Conservation (phyloP, 2,888 invertebrate genomes). For the Drosophila borborema region DNA sequence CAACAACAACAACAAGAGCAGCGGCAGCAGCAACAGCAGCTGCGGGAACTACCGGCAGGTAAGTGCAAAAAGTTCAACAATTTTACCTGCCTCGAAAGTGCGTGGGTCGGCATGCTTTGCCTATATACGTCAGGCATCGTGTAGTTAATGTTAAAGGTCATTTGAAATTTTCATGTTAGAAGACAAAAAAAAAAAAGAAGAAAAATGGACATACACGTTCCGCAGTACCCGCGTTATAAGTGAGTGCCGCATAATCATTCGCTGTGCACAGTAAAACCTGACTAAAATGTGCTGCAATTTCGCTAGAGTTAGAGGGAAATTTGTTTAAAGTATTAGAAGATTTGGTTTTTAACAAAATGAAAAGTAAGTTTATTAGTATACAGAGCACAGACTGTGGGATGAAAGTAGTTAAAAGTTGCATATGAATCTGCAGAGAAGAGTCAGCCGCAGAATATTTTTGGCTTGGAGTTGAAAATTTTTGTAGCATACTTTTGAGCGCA, state of each 20-base stretch:
- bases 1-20: conserved; percentile 64
- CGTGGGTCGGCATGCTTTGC: conserved; percentile 40
- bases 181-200: conserved; percentile 5
- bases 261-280: conserved; percentile 39
- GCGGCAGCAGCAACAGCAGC: conserved; percentile 52
- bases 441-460: no score
- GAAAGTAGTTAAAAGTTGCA: background rate
- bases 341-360: background rate
- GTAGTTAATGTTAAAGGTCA: conserved; percentile 75
- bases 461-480: no score
- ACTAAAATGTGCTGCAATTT: background rate
- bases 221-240: conserved; percentile 15
- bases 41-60: conserved; percentile 71
- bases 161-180: conserved; percentile 73
- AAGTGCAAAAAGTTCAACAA: conserved; percentile 68
- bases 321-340: background rate
- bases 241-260: conserved; percentile 46
- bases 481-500: no score
- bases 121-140: conserved; percentile 37
- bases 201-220: conserved; percentile 51
- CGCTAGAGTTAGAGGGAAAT: no score
- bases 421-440: no score
- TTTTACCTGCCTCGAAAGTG: conserved; percentile 29
- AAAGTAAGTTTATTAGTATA: background rate
- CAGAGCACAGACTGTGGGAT: background rate